These are phyloP conservation scores for Syngnathus typhle DNA, from an alignment of 2,113 vertebrate species.

Conservation along the genomic window DNA sequence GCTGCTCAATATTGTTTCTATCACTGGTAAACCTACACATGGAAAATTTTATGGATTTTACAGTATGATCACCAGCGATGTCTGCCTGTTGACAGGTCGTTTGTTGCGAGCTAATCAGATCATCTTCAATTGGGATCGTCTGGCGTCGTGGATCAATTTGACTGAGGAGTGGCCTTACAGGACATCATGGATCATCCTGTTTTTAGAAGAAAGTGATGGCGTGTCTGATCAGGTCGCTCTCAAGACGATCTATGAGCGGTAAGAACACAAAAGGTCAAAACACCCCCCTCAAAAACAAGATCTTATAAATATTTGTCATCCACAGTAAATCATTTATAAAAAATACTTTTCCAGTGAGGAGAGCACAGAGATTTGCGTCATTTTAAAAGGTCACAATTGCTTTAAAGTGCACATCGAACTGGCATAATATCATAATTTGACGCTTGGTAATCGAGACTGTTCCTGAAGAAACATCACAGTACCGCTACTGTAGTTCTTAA, in stretches of 20 bases:
- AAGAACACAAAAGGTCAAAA: constrained; percentile 19
- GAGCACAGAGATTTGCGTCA: background rate
- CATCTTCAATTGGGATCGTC: constrained; percentile 91
- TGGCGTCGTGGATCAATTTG: constrained; percentile 98
- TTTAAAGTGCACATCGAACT: background rate
- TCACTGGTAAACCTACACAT: constrained; percentile 76
- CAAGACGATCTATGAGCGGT: constrained; percentile 95
- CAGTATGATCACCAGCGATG: background rate
- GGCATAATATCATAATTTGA: background rate
- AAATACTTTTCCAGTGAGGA: background rate
- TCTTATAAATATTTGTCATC: background rate
- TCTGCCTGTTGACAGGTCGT: constrained; percentile 73
- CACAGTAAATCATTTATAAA: background rate
- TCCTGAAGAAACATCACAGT: background rate
- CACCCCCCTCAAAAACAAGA: no score
- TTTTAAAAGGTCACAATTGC: background rate
- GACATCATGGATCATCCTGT: constrained; percentile 95
- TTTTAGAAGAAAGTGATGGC: constrained; percentile 89
- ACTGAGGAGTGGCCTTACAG: constrained; percentile 98
- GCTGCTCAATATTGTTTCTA: constrained; percentile 94
- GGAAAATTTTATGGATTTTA: background rate
- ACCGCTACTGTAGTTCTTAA: background rate
- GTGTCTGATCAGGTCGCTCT: constrained; percentile 84
- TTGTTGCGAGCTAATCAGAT: constrained; percentile 95
- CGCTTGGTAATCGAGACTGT: background rate